A percentile compares a stretch with the other conserved stretches of the same genome.
These are phyloP conservation scores for Campoletis sonorensis DNA, from an alignment of 1,140 invertebrate genomes.

Conservation along the genomic window DNA sequence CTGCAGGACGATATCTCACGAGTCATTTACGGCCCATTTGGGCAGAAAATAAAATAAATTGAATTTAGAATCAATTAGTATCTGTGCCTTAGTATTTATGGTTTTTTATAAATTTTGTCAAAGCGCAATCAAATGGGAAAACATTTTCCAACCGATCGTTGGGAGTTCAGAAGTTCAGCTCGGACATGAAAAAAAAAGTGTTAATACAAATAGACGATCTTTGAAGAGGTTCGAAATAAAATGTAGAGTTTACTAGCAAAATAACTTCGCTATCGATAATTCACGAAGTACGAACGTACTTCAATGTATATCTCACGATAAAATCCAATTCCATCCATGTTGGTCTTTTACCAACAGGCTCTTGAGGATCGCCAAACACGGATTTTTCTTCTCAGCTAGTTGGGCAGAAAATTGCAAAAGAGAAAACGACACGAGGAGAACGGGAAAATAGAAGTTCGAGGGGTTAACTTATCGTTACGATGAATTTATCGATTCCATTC, in stretches of 20 bases:
- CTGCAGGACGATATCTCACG: neutral
- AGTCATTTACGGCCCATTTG: neutral
- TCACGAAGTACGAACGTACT: too few species aligned
- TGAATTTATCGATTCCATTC: constrained; percentile 30
- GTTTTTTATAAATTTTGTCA: too few species aligned
- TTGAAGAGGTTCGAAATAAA: too few species aligned
- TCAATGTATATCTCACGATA: neutral
- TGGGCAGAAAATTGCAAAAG: neutral
- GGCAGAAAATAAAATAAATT: neutral
- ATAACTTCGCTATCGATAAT: too few species aligned
- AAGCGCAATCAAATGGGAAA: too few species aligned
- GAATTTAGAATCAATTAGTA: too few species aligned
- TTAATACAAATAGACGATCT: too few species aligned
- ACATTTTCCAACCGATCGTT: too few species aligned
- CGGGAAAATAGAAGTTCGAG: constrained; percentile 7
- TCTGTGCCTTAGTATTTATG: too few species aligned
- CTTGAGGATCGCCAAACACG: neutral
- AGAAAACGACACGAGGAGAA: neutral
- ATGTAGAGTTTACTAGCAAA: too few species aligned
- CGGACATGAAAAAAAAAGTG: too few species aligned
- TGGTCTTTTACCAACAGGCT: neutral
- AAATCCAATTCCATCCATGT: neutral
- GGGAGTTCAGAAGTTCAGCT: too few species aligned
- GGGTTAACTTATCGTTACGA: constrained; percentile 21
- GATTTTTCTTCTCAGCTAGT: neutral